Percentiles rank a stretch among this genome's conserved stretches.
Evolutionary conservation across 2,888 invertebrate genomes (phyloP).

Genomic region (Philhelius pedissequus): DNA sequence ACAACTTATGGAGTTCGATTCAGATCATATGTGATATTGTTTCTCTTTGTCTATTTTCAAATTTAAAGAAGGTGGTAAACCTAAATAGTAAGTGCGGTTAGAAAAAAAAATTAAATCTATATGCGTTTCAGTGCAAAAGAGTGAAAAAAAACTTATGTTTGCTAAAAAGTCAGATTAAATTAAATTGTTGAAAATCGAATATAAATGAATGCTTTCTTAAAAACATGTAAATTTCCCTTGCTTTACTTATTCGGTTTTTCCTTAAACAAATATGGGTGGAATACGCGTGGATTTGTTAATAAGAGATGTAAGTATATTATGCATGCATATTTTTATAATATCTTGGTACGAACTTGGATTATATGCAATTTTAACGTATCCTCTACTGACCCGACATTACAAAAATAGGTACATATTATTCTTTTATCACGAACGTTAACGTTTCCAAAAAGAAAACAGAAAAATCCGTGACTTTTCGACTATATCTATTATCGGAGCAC

Average conservation of each 20-base stretch:
- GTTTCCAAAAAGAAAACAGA: no score
- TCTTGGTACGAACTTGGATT: no score
- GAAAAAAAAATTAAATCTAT: background rate
- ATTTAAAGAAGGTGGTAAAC: conserved; percentile 15
- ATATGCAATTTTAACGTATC: no score
- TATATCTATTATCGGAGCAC: no score
- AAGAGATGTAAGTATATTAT: conserved; percentile 29
- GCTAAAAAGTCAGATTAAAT: background rate
- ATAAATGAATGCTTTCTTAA: conserved; percentile 41
- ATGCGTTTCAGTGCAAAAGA: background rate
- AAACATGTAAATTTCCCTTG: conserved; percentile 19
- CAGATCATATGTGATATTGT: background rate
- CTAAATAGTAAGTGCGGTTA: background rate
- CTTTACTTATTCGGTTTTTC: background rate
- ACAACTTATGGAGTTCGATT: background rate
- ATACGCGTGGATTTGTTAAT: conserved; percentile 28
- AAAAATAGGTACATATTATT: no score
- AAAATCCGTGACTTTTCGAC: no score
- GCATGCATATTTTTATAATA: no score
- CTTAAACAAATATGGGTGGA: conserved; percentile 13
- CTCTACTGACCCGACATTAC: no score
- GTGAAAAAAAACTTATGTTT: conserved; percentile 4
- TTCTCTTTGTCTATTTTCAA: background rate
- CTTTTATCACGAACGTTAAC: no score
- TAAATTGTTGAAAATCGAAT: conserved; percentile 34